Base-by-base conservation (phyloP, 2,113 vertebrate species). In the Porphyrio hochstetteri region DNA sequence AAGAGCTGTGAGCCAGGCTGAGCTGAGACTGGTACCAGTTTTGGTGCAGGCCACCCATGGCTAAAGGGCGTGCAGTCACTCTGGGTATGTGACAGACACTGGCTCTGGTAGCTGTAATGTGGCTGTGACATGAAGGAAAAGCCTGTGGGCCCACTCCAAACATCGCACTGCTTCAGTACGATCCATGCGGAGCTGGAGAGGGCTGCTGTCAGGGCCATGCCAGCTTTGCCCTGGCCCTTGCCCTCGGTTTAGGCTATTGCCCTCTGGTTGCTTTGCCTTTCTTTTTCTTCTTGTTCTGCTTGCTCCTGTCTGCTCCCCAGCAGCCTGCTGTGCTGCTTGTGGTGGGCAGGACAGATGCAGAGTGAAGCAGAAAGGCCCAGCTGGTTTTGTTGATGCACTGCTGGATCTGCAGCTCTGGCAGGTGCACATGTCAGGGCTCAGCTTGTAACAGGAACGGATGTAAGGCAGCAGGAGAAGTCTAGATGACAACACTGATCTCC, bases 41-140 rank as follows among this genome's bases (percentile, higher is more conserved):
- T 86, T 87, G 20, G 33, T 33, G 55, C 7, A 18, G 25, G 35
- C 11, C 4, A 59, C 27, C 24, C 24, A 6, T 1, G 8, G 35
- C 50, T 40, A 77, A 55, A 77, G 78, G 31, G 36, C 0, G 0
- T 65, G 55, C 75, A 20, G 11, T 40, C 33, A 2, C 31, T 36
- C 29, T 36, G 9, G 5, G 0, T 33, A 15, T 40, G 70, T n/a
- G n/a, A 55, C 1, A 42, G 52, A 10, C 14, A 1, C 38, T n/a
- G 61, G 5, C 31, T 79, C 61, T 36, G 29, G 29, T 5, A 53
- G 64, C 29, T 2, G 2, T 69, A 38, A 38, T 0, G 24, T 28
- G 50, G 29, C 29, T 0, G 0, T 16, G 25, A 38, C 27, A 15
- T 6, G 35, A 35, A 82, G 61, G 5, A 68, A 29, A 31, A 80